Percentiles rank a stretch among this genome's conserved stretches.
These are phyloP conservation scores for Chalcosyrphus nemorum DNA, from an alignment of 2,888 invertebrate genomes.

Conservation along the genomic window DNA sequence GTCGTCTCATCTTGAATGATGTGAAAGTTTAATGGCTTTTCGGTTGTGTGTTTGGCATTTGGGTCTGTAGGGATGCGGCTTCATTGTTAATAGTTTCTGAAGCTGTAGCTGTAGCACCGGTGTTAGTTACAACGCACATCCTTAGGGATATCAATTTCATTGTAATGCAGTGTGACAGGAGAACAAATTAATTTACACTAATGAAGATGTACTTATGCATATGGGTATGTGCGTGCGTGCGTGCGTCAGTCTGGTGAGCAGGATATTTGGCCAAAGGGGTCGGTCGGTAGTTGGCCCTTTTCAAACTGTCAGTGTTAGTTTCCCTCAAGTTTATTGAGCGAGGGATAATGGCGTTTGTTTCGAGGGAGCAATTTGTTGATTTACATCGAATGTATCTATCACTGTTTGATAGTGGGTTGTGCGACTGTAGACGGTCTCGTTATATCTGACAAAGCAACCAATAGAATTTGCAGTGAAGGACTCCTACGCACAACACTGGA, in stretches of 20 bases:
- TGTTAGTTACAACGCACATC: slow-evolving; percentile 19
- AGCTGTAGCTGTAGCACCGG: slow-evolving; percentile 8
- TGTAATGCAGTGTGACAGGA: slow-evolving; percentile 34
- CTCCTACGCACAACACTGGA: too few species aligned
- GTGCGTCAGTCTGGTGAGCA: not conserved
- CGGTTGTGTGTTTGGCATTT: slow-evolving; percentile 30
- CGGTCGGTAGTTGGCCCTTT: not conserved
- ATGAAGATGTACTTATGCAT: slow-evolving; percentile 26
- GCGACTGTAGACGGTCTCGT: too few species aligned
- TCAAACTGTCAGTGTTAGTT: not conserved
- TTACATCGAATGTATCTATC: not conserved
- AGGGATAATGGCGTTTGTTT: not conserved
- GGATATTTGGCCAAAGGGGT: not conserved
- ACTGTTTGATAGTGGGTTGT: not conserved
- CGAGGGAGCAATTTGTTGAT: not conserved
- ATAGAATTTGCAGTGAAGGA: too few species aligned
- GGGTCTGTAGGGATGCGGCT: slow-evolving; percentile 21
- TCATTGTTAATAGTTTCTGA: slow-evolving; percentile 47
- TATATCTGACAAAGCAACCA: too few species aligned
- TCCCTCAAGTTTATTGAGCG: not conserved
- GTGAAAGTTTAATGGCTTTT: slow-evolving; percentile 48
- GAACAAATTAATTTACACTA: slow-evolving; percentile 40
- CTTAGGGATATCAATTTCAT: slow-evolving; percentile 23
- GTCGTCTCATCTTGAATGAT: slow-evolving; percentile 55
- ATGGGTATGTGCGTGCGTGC: not conserved